phyloP scores from a whole-genome alignment of 2,113 vertebrate genomes.

The Pontoporia blainvillei region DNA sequence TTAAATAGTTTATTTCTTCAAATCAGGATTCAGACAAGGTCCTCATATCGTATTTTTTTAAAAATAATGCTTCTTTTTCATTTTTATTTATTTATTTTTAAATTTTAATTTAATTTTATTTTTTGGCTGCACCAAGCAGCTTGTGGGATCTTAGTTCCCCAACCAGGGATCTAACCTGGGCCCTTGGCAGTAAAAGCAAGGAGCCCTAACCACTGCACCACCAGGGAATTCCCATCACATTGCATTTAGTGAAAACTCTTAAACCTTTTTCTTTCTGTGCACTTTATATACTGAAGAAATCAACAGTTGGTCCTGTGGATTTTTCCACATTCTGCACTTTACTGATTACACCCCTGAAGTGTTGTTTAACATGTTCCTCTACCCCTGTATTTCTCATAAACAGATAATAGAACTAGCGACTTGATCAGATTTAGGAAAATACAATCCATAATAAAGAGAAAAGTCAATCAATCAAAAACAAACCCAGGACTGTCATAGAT shows the following conservation, averaged over 20 bases:
- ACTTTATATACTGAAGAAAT: not conserved
- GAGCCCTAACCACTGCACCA: too few relatives aligned
- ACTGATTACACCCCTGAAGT: not conserved
- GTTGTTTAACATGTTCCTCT: not conserved
- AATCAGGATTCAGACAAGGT: not conserved
- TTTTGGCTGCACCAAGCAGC: too few relatives aligned
- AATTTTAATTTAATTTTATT: too few relatives aligned
- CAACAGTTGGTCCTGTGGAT: not conserved
- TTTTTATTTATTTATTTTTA: not conserved
- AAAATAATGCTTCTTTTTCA: not conserved
- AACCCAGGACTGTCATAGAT: not conserved
- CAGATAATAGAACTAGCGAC: not conserved
- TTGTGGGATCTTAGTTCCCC: too few relatives aligned
- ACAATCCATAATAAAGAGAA: not conserved
- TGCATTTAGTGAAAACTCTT: not conserved
- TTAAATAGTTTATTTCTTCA: slow-evolving; percentile 8
- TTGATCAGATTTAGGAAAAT: not conserved
- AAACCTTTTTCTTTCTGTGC: not conserved
- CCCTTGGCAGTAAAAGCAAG: too few relatives aligned
- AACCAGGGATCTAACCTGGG: too few relatives aligned
- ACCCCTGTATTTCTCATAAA: not conserved
- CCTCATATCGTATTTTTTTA: not conserved
- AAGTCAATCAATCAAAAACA: not conserved
- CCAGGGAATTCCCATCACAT: too few relatives aligned
- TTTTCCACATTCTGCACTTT: slow-evolving; percentile 5